Evolutionary conservation across 2,797 vertebrate genomes (phyloP), one percentile per base, ranked within the genome.

Genomic region (Vespertilio murinus): DNA sequence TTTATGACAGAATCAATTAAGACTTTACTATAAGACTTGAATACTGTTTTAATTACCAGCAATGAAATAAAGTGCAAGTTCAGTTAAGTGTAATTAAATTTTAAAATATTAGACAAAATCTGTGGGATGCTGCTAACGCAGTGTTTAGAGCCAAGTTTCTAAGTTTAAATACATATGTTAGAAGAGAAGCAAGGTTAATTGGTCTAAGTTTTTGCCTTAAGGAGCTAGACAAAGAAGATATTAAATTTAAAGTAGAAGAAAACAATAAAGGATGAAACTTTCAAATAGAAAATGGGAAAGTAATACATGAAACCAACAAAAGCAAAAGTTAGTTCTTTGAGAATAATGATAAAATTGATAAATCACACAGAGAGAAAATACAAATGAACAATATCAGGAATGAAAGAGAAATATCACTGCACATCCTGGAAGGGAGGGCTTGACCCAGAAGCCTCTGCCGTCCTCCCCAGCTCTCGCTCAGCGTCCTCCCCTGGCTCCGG

Each of bases 21-120:
- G 18, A 96, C 28, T 77, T 90, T 14, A 47, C 8, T 54, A 94
- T 90, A 17, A 96, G 67, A 71, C 93, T 75, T 61, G 93, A 98
- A 95, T 90, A 93, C 38, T 96, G 77, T 96, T 95, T 20, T 97
- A 97, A 98, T 97, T 97, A 96, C 87, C 20, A 95, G 11, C 59
- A 97, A 96, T 97, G 95, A 96, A 97, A 88, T 94, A 16, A 79
- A 98, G 97, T 97, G 45, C 8, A 96, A 96, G 96, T 96, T 97
- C 70, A 97, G 97, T 98, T 95, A 90, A 70, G 69, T 92, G 11
- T 88, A 94, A 91, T 96, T 93, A 95, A 97, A 97, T 97, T 96
- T 95, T 25, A 59, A 59, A 59, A 23, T 25, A 59, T 11, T 16
- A 18, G 77, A 59, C 23, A 28, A 35, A 77, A 79, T 59, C 54